Evolutionary conservation across 2,113 vertebrate species (phyloP).

Genomic region (Arizona elegans): DNA sequence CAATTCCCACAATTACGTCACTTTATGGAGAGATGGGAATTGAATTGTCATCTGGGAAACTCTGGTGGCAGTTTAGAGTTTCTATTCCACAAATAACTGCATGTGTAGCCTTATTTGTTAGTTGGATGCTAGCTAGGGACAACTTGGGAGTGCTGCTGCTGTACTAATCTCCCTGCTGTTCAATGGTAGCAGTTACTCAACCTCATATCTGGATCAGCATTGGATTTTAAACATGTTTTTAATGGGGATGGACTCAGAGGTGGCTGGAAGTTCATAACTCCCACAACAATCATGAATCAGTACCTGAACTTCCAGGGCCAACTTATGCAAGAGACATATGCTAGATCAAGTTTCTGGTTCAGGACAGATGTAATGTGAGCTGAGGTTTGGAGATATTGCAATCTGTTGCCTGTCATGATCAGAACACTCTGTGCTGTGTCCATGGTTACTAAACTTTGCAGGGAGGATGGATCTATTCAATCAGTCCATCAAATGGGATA

Average conservation of each 20-base stretch:
- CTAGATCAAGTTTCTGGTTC: neutral
- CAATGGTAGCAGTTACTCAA: neutral
- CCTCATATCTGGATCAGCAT: neutral
- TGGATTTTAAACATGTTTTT: neutral
- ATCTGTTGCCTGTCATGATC: neutral
- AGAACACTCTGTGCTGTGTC: neutral
- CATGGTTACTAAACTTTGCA: neutral
- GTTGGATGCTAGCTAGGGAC: neutral
- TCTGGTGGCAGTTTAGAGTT: neutral
- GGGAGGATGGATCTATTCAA: neutral
- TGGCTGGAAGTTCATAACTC: neutral
- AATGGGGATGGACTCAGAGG: neutral
- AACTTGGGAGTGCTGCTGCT: neutral
- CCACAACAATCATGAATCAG: neutral
- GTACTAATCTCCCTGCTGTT: neutral
- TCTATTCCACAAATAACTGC: neutral
- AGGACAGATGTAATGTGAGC: neutral
- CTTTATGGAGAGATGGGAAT: neutral
- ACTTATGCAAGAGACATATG: neutral
- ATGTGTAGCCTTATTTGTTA: neutral
- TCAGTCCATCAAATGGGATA: neutral
- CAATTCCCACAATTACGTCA: neutral
- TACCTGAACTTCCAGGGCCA: neutral
- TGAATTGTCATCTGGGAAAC: neutral
- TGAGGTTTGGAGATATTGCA: neutral